Evolutionary conservation across 2,888 invertebrate species (phyloP).

Genomic region (Gortyna flavago): DNA sequence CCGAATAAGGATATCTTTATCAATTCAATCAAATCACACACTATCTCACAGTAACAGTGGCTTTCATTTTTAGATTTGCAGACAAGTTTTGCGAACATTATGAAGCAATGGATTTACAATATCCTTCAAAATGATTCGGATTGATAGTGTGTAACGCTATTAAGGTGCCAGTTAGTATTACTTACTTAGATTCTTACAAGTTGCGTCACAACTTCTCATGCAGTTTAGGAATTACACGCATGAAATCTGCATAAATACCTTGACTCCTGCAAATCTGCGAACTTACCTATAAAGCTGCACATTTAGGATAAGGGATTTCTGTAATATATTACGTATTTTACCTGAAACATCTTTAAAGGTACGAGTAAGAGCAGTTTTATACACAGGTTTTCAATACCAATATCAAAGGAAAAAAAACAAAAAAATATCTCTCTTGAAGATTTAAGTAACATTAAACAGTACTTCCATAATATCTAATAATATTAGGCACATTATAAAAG

Average conservation of each 20-base stretch:
- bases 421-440: background rate
- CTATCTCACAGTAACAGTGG: background rate
- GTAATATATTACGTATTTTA: background rate
- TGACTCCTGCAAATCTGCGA: conserved; percentile 3
- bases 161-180: background rate
- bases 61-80: background rate
- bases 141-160: background rate
- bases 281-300: conserved; percentile 11
- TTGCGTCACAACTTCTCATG: background rate
- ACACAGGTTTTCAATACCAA: background rate
- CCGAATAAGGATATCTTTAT: background rate
- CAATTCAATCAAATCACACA: conserved; percentile 1
- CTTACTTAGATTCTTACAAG: background rate
- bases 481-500: conserved; percentile 23
- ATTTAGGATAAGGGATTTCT: conserved; percentile 28
- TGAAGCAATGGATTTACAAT: background rate
- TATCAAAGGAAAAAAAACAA: background rate
- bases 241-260: conserved; percentile 23
- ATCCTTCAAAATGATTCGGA: background rate
- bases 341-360: background rate
- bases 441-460: conserved; percentile 3
- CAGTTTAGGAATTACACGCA: background rate
- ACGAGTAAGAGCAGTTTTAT: background rate
- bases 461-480: conserved; percentile 25
- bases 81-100: background rate